Conservation (phyloP, 92 coral and sea anemone genomes). For the Micromussa lordhowensis region DNA sequence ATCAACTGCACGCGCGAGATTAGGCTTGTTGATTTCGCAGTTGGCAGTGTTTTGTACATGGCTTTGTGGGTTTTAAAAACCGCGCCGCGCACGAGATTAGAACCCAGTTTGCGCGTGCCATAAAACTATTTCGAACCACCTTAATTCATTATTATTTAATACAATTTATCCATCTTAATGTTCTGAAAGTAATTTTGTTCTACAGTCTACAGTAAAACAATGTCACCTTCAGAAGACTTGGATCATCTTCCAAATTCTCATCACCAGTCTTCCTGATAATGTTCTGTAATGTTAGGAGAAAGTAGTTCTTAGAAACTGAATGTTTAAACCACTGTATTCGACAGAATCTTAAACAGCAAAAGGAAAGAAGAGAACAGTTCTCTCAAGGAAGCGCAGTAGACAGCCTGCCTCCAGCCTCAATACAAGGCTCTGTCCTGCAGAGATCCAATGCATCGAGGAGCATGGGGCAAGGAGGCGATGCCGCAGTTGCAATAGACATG, state of each 20-base stretch:
- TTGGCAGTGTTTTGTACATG: too few species aligned
- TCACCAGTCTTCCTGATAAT: background rate
- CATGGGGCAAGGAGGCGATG: conserved; percentile 65
- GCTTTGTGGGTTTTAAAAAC: too few species aligned
- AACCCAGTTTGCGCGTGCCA: too few species aligned
- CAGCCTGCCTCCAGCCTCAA: conserved; percentile 74
- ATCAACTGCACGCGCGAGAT: too few species aligned
- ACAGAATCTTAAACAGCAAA: conserved; percentile 97
- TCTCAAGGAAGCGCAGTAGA: conserved; percentile 92
- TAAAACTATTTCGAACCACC: too few species aligned
- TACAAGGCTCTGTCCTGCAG: conserved; percentile 89
- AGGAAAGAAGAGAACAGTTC: conserved; percentile 94
- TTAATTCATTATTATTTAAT: too few species aligned
- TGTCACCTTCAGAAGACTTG: background rate
- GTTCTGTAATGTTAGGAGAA: background rate
- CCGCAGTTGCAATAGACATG: conserved; percentile 90
- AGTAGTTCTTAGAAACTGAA: background rate
- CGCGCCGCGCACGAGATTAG: too few species aligned
- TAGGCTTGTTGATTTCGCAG: too few species aligned
- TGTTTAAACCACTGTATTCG: background rate
- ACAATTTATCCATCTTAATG: too few species aligned
- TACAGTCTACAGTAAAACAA: too few species aligned
- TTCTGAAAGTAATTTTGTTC: too few species aligned
- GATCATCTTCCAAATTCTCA: background rate
- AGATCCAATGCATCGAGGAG: conserved; percentile 68